Base-by-base conservation (phyloP, 1,140 invertebrate species). In the Meteorus sp. region DNA sequence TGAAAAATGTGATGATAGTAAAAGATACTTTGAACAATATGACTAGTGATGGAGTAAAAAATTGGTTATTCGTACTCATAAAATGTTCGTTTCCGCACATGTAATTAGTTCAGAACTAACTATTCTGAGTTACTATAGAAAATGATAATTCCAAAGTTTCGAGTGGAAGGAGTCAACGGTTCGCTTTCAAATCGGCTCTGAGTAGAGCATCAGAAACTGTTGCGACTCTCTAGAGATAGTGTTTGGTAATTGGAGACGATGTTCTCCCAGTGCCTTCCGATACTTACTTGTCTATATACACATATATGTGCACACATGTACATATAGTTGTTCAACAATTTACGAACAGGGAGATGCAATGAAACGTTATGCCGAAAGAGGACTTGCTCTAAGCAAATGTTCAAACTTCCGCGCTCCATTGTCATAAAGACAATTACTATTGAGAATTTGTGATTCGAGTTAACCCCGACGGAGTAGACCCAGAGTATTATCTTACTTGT, bases 371-470 rank as follows among this genome's bases (percentile, higher is more conserved):
- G 11, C 9, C n/a, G 22, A 22, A 29, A 22, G 23, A 48, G 17
- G 4, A 27, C 45, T 25, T 48, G 45, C 13, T 15, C 6, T 4
- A 11, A n/a, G 45, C 25, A 29, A 48, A 29, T 48, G 45, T 15
- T 48, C 22, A 2, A 48, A 48, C 45, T 48, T 48, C 27, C 8
- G 22, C 23, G 25, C 43, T 43, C 23, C 25, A 44, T 66, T 62
- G 62, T 68, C 63, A 60, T 66, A 50, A 27, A 54, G 62, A 59
- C 15, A 39, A 27, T 35, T 64, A 60, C n/a, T n/a, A 39, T 64
- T 64, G 51, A 11, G 39, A 64, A 64, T 66, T 54, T 43, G 60
- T 58, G 45, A 25, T 27, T 27, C 11, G 45, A 48, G 27, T 48
- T 15, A 25, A 48, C 45, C 23, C 20, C 13, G 22, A n/a, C n/a